phyloP scores from a whole-genome alignment of 2,113 vertebrate genomes.

The Gorilla gorilla region DNA sequence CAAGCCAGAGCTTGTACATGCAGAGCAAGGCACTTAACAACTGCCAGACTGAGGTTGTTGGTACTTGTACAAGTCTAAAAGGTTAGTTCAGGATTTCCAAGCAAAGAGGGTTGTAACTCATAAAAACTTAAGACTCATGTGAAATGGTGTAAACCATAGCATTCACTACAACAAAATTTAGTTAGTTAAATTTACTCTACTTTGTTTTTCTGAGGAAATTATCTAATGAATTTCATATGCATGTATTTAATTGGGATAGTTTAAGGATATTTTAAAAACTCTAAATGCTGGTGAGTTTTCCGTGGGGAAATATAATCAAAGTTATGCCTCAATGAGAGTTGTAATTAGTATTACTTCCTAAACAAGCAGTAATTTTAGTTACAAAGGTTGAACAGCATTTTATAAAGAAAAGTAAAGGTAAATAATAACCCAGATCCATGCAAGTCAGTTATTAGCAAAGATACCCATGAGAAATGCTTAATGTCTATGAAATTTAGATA shows the following conservation, averaged over 20 bases:
- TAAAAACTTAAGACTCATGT: neutral
- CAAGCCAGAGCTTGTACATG: neutral
- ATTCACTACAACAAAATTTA: neutral
- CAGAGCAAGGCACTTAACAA: neutral
- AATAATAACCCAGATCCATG: neutral
- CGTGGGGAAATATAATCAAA: neutral
- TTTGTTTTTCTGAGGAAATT: conserved; percentile 17
- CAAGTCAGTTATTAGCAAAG: neutral
- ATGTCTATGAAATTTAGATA: neutral
- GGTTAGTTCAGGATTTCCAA: neutral
- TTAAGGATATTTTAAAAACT: neutral
- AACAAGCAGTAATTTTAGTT: neutral
- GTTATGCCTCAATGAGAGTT: neutral
- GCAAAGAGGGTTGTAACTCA: neutral
- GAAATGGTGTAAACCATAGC: neutral
- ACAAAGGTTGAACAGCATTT: conserved; percentile 21
- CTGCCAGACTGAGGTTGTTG: neutral
- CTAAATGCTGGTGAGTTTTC: conserved; percentile 12
- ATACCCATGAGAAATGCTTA: neutral
- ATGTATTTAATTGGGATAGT: neutral
- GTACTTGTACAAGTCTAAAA: neutral
- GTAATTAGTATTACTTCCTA: neutral
- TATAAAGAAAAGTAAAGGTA: neutral
- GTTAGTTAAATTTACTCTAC: neutral
- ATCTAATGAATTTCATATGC: conserved; percentile 4